These are phyloP conservation scores for Cinara cedri DNA, from an alignment of 2,888 invertebrate genomes.

Conservation along the genomic window DNA sequence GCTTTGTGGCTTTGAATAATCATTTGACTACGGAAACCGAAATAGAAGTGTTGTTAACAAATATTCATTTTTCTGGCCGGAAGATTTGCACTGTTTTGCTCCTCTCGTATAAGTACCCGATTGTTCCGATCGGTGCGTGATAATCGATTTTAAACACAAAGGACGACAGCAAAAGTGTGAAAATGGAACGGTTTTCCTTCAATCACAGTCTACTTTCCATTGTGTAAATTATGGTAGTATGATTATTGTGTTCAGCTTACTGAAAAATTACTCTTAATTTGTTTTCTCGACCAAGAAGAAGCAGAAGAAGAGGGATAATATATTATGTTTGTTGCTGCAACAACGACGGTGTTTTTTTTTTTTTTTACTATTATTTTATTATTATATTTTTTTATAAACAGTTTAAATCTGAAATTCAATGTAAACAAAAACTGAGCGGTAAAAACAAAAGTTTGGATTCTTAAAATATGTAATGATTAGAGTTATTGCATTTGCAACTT, in stretches of 20 bases:
- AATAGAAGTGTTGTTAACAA: slow-evolving; percentile 16
- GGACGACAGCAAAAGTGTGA: slow-evolving; percentile 55
- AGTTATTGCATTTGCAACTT: too few species aligned
- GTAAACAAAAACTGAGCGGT: background rate
- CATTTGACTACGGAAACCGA: slow-evolving; percentile 15
- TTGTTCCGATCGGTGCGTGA: slow-evolving; percentile 38
- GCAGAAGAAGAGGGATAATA: background rate
- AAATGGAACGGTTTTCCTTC: slow-evolving; percentile 53
- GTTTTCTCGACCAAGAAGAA: slow-evolving; percentile 28
- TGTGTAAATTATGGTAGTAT: slow-evolving; percentile 44
- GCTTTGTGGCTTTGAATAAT: slow-evolving; percentile 4
- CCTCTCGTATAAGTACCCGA: slow-evolving; percentile 28
- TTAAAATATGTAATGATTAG: too few species aligned
- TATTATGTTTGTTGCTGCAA: background rate
- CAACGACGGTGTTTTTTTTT: background rate
- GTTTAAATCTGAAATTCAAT: slow-evolving; percentile 17
- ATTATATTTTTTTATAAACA: too few species aligned
- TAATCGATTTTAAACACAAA: slow-evolving; percentile 56
- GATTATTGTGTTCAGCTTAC: slow-evolving; percentile 56
- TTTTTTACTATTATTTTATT: too few species aligned
- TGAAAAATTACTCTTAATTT: slow-evolving; percentile 56
- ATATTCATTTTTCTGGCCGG: slow-evolving; percentile 40
- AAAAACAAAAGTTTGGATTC: slow-evolving; percentile 10
- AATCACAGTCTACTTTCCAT: slow-evolving; percentile 52
- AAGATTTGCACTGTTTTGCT: slow-evolving; percentile 42